A percentile compares a stretch with the other conserved stretches of the same genome.
phyloP scores from a whole-genome alignment of 2,113 vertebrate genomes.

The Corythoichthys intestinalis region DNA sequence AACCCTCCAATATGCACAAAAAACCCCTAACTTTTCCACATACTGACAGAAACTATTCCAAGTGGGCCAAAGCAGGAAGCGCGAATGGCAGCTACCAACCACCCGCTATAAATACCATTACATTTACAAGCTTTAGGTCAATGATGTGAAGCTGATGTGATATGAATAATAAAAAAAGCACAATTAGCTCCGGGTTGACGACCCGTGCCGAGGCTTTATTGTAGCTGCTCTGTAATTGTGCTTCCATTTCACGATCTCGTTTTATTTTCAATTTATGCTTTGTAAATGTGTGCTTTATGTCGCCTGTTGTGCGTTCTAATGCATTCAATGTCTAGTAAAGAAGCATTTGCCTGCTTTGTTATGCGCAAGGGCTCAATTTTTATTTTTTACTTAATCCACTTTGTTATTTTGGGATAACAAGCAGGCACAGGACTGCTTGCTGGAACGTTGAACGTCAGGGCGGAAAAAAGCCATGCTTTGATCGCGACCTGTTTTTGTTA shows the following conservation, averaged over 20 bases:
- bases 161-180: background rate
- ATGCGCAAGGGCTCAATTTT: background rate
- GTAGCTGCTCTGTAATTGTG: background rate
- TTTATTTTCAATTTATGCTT: slow-evolving; percentile 7
- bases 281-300: slow-evolving; percentile 3
- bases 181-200: background rate
- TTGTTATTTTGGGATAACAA: slow-evolving; percentile 27
- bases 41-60: background rate
- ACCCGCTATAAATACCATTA: background rate
- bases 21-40: too few relatives aligned
- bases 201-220: background rate
- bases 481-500: slow-evolving; percentile 27
- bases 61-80: background rate
- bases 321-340: background rate
- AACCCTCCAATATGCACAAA: too few relatives aligned
- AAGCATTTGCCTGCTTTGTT: background rate
- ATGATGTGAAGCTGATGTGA: slow-evolving; percentile 3
- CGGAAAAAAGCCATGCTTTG: slow-evolving; percentile 14
- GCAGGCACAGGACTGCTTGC: slow-evolving; percentile 11
- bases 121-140: background rate
- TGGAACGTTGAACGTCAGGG: slow-evolving; percentile 7
- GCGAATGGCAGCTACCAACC: background rate
- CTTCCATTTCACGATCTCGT: background rate
- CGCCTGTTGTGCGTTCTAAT: background rate
- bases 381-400: slow-evolving; percentile 7